Evolutionary conservation across 2,888 invertebrate genomes (phyloP).

Genomic region (Lobophora halterata): DNA sequence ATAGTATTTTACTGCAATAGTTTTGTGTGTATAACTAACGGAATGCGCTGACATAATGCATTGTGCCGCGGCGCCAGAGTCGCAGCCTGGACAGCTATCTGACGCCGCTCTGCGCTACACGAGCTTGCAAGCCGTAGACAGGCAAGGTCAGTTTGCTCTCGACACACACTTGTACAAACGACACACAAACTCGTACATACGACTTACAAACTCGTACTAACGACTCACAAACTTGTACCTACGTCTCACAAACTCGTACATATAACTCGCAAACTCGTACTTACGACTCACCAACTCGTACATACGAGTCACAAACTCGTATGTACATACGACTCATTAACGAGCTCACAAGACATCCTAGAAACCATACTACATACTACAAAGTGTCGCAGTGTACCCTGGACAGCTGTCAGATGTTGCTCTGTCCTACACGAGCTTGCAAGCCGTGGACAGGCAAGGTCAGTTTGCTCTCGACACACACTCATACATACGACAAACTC

Average conservation of each 20-base stretch:
- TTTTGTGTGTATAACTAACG: slow-evolving; percentile 8
- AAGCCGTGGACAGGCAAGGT: slow-evolving; percentile 84
- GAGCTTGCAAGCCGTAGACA: slow-evolving; percentile 84
- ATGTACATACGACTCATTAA: too few species aligned
- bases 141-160: slow-evolving; percentile 75
- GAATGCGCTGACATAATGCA: slow-evolving; percentile 19
- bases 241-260: too few species aligned
- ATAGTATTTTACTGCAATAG: slow-evolving; percentile 28
- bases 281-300: too few species aligned
- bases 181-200: not conserved
- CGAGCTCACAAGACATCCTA: too few species aligned
- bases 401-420: slow-evolving; percentile 70
- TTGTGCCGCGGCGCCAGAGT: slow-evolving; percentile 25
- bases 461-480: slow-evolving; percentile 31
- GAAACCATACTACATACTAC: too few species aligned
- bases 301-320: too few species aligned
- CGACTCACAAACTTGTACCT: too few species aligned
- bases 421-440: slow-evolving; percentile 83
- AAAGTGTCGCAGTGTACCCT: slow-evolving; percentile 24
- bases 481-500: not conserved
- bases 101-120: slow-evolving; percentile 82
- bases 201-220: too few species aligned
- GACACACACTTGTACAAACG: slow-evolving; percentile 2
- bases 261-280: too few species aligned
- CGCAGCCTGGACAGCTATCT: slow-evolving; percentile 49